phyloP scores from a whole-genome alignment of 1,140 invertebrate species.

The Scaptomyza montana region DNA sequence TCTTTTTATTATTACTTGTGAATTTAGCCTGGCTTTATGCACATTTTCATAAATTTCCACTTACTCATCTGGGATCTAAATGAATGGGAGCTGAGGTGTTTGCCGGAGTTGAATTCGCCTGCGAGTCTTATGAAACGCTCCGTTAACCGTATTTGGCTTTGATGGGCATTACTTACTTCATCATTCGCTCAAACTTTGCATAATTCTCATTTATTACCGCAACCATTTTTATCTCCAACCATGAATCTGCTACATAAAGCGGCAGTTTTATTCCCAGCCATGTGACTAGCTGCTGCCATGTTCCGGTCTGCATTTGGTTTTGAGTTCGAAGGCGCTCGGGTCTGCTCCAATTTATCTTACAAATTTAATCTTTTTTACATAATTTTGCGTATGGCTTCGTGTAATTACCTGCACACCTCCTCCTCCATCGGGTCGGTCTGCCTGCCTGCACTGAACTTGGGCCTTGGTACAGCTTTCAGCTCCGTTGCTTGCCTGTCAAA shows the following conservation, averaged over 20 bases:
- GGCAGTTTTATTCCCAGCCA: slow-evolving; percentile 45
- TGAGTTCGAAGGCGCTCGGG: background rate
- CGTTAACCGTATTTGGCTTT: slow-evolving; percentile 75
- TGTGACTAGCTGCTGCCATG: slow-evolving; percentile 26
- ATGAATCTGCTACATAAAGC: slow-evolving; percentile 62
- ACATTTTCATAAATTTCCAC: slow-evolving; percentile 79
- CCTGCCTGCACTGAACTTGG: background rate
- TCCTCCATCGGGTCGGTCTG: slow-evolving; percentile 13
- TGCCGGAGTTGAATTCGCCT: slow-evolving; percentile 16
- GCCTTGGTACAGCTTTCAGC: slow-evolving; percentile 65
- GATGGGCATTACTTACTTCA: slow-evolving; percentile 72
- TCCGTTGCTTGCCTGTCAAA: slow-evolving; percentile 46
- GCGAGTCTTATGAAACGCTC: slow-evolving; percentile 73
- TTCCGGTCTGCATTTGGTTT: slow-evolving; percentile 37
- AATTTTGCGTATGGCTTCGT: slow-evolving; percentile 74
- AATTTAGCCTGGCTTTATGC: slow-evolving; percentile 57
- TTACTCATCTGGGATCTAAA: slow-evolving; percentile 62
- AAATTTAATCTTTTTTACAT: slow-evolving; percentile 81
- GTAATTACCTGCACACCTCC: slow-evolving; percentile 66
- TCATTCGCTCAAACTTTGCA: slow-evolving; percentile 79
- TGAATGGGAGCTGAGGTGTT: background rate
- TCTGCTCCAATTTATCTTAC: slow-evolving; percentile 77
- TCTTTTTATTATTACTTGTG: slow-evolving; percentile 41
- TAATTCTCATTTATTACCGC: slow-evolving; percentile 81
- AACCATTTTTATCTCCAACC: slow-evolving; percentile 67